Evolutionary conservation across 2,888 invertebrate genomes (phyloP).

Genomic region (Caradrina clavipalpis): DNA sequence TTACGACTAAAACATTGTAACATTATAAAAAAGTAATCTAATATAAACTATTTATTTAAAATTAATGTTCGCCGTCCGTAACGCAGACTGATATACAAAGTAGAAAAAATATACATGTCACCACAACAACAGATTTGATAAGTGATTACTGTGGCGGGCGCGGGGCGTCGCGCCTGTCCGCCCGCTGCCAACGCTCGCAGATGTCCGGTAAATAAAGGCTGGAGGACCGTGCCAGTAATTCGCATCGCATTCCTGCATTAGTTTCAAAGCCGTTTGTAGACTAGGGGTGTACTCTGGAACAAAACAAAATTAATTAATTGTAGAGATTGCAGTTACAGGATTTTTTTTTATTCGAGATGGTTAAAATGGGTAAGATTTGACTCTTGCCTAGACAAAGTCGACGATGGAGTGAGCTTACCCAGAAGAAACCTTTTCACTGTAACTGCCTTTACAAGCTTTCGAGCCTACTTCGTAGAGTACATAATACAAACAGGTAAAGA

Average conservation of each 20-base stretch:
- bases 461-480: too few relatives aligned
- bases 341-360: too few relatives aligned
- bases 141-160: constrained; percentile 36
- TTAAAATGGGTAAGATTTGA: too few relatives aligned
- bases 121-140: constrained; percentile 72
- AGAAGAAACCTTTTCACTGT: too few relatives aligned
- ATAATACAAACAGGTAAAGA: background rate
- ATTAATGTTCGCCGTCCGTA: constrained; percentile 76
- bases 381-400: too few relatives aligned
- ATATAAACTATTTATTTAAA: constrained; percentile 76
- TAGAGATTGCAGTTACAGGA: too few relatives aligned
- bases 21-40: constrained; percentile 78
- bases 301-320: constrained; percentile 10
- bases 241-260: constrained; percentile 59
- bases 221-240: constrained; percentile 55
- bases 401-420: too few relatives aligned
- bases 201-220: constrained; percentile 54
- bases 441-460: too few relatives aligned
- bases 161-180: constrained; percentile 13
- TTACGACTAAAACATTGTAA: constrained; percentile 82
- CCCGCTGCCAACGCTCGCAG: constrained; percentile 36
- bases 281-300: constrained; percentile 63
- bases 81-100: constrained; percentile 85
- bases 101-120: constrained; percentile 90
- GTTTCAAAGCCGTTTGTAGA: constrained; percentile 61